Conservation (phyloP, 1,140 invertebrate genomes). For the Eciton burchellii region DNA sequence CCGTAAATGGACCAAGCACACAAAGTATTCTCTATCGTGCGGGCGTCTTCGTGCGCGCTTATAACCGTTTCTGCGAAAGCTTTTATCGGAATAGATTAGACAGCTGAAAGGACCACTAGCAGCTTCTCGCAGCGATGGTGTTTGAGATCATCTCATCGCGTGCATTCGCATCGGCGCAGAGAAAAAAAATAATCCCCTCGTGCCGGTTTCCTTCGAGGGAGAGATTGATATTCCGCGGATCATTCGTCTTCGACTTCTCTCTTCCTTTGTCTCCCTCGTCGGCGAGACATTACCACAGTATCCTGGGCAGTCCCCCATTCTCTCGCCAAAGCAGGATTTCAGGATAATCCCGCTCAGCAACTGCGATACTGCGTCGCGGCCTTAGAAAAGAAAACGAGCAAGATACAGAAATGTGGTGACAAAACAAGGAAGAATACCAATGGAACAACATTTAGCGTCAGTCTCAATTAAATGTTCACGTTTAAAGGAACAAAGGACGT, state of each 20-base stretch:
- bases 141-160: constrained; percentile 32
- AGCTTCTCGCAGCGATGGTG: constrained; percentile 29
- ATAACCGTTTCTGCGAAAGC: constrained; percentile 35
- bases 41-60: constrained; percentile 24
- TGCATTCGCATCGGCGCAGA: background rate
- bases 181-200: constrained; percentile 39
- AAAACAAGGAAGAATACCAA: constrained; percentile 39
- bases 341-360: constrained; percentile 37
- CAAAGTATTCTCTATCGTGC: constrained; percentile 40
- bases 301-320: constrained; percentile 2
- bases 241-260: constrained; percentile 35
- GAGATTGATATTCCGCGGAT: constrained; percentile 43
- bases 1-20: constrained; percentile 32
- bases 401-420: constrained; percentile 26
- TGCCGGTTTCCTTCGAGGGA: constrained; percentile 21
- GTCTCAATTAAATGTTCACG: constrained; percentile 19
- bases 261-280: constrained; percentile 11
- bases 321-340: constrained; percentile 23
- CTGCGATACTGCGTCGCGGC: background rate
- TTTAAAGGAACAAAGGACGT: background rate
- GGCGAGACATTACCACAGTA: constrained; percentile 31
- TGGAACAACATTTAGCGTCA: background rate
- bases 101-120: constrained; percentile 29
- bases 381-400: constrained; percentile 5
- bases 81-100: constrained; percentile 55